phyloP scores from a whole-genome alignment of 2,113 vertebrate genomes.

The Arothron firmamentum region DNA sequence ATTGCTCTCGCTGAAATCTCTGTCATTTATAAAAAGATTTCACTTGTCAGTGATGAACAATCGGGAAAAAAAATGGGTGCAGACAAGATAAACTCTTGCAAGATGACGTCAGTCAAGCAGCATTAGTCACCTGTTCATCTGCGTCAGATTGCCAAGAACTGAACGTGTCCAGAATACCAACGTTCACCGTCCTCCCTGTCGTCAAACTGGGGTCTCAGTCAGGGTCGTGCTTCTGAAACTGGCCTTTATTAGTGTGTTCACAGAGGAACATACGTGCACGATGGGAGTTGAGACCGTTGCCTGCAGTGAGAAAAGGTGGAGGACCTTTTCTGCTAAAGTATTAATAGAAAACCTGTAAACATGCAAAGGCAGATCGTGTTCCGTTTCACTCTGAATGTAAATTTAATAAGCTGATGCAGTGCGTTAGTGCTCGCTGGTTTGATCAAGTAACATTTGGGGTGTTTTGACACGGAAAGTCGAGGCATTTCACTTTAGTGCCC shows the following conservation, averaged over 20 bases:
- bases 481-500: slow-evolving; percentile 45
- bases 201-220: not conserved
- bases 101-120: too few species aligned
- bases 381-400: slow-evolving; percentile 13
- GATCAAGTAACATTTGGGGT: slow-evolving; percentile 50
- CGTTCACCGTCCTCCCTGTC: too few species aligned
- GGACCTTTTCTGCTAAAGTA: not conserved
- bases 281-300: not conserved
- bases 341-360: not conserved
- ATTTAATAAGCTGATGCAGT: slow-evolving; percentile 27
- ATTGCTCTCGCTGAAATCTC: too few species aligned
- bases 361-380: not conserved
- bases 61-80: too few species aligned
- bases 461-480: slow-evolving; percentile 65
- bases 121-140: too few species aligned
- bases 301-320: not conserved
- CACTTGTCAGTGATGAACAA: too few species aligned
- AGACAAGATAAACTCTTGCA: too few species aligned
- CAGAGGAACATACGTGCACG: too few species aligned
- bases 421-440: slow-evolving; percentile 27
- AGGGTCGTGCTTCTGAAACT: too few species aligned
- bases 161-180: too few species aligned
- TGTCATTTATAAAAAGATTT: not conserved
- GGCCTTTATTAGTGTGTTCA: too few species aligned
- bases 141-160: too few species aligned